Base-by-base conservation (phyloP, 2,113 vertebrate genomes). In the Cisticola juncidis region DNA sequence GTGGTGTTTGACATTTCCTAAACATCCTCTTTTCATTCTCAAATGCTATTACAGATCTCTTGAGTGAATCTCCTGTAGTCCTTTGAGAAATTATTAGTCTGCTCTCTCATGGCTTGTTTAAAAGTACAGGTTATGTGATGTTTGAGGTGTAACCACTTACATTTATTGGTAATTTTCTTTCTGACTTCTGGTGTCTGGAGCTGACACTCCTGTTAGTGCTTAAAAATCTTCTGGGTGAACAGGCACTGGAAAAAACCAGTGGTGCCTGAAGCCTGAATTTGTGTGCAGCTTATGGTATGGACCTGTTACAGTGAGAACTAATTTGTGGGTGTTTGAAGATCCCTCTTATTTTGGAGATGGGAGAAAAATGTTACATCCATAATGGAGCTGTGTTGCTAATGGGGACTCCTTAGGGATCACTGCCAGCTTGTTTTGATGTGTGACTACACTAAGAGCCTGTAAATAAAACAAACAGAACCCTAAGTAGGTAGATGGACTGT, bases 381-480 rank as follows among this genome's bases (percentile, higher is more conserved):
- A 40, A 7, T 2, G 10, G 33, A 74, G 82, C 90, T 81, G 2
- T 82, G 3, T 22, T 72, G 87, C 94, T 90, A 48, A 82, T 57
- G 90, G 90, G 81, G 88, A 11, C 93, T 94, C 56, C 86, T 72
- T 72, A 69, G 56, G 94, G 92, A 60, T 82, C 24, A n/a, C 19
- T 85, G 90, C 92, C 94, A 95, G 92, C 90, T 40, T 90, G 71
- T 96, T 96, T 76, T 90, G 96, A 79, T 76, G 79, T 47, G 92
- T 92, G 85, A 73, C 95, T 95, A 78, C 74, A 60, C 33, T 7
- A 2, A 40, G 74, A 95, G 81, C 90, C 81, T 72, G 90, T 82
- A 96, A 90, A 92, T 76, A 94, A 90, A 95, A 82, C 82, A 95
- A 95, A 91, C 69, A 64, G 53, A 24, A 74, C 65, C 78, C 68